Base-by-base conservation (phyloP, 2,888 invertebrate genomes). In the Mesochorus sp. region DNA sequence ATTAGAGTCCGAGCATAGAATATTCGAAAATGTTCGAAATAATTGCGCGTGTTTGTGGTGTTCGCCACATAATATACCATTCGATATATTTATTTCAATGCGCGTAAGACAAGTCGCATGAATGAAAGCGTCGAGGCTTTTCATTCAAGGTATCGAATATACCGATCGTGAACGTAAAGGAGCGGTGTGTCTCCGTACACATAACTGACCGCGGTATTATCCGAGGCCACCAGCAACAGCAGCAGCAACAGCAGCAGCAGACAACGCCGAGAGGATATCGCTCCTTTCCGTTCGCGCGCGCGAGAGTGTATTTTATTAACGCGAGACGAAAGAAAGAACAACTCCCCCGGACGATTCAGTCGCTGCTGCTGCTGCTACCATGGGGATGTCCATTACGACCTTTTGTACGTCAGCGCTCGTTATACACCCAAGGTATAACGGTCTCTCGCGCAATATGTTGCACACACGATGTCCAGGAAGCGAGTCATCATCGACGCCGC, bases 61-160 rank as follows among this genome's bases (percentile, higher is more conserved):
- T 49, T 49, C 24, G 6, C 17, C 14, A 8, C 8, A 14, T 8
- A 0, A 19, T 24, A 21, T 12, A n/a, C 14, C 1, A 6, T 1
- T 44, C 3, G 3, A 31, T 31, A 31, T 31, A 31, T 31, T 31
- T 4, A 4, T 3, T 31, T 31, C 6, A 6, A 44, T 14, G 12
- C 12, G 14, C 67, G 42, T 28, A 19, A 5, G 24, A 26, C 34
- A 47, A 31, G 55, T 17, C 28, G 12, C 73, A 78, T 78, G 77
- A 78, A 78, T 78, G 77, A 73, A 70, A 68, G 62, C 47, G 62
- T 28, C 55, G 55, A 55, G 77, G 57, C 64, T 73, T 78, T 78
- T 78, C 77, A 78, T 78, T 78, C 73, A 78, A 78, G 62, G 73
- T 68, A 73, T 78, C 77, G 77, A 78, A 73, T 64, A 55, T 37